Base-by-base conservation (phyloP, 2,797 vertebrate genomes). In the Monodelphis domestica region DNA sequence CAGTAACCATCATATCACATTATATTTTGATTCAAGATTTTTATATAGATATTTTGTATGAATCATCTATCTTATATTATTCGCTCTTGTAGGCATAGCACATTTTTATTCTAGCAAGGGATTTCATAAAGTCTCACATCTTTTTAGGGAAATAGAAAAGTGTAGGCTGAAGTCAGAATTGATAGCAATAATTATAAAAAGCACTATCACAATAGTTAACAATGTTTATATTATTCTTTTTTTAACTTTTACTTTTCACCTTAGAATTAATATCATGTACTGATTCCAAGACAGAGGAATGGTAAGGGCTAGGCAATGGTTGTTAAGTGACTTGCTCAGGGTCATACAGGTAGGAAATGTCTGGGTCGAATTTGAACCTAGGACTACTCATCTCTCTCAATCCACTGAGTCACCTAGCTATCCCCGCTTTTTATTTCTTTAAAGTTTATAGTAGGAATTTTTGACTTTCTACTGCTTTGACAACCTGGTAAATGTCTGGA, bases 91-190 rank as follows among this genome's bases (percentile, higher is more conserved):
- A 3, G 15, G 9, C 51, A n/a, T 14, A 51, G 2, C 78, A 55
- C 28, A 84, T 50, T 11, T 92, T 56, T 92, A 89, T 93, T 88
- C 88, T 87, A 24, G 55, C 90, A 38, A 89, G n/a, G 7, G 45
- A 15, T 89, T 93, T 54, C 9, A 4, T 26, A 50, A 10, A 53
- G 45, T 26, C n/a, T 91, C 33, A 17, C 54, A 24, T 56, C 29
- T 21, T 30, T 30, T 2, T 4, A 50, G 52, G 91, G 28, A 26
- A 87, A 87, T 26, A 45, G 26, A 89, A 91, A 24, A 53, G 12
- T 11, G 33, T 54, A 33, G 14, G 26, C 5, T 70, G 15, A 63
- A 70, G 17, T 70, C 15, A 38, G 38, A 38, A 17, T 17, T 38
- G 63, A 70, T 17, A 70, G 63, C 26, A 38, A 70, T 70, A 21